Base-by-base conservation (phyloP, 2,888 invertebrate genomes). In the Caenorhabditis doughertyi region DNA sequence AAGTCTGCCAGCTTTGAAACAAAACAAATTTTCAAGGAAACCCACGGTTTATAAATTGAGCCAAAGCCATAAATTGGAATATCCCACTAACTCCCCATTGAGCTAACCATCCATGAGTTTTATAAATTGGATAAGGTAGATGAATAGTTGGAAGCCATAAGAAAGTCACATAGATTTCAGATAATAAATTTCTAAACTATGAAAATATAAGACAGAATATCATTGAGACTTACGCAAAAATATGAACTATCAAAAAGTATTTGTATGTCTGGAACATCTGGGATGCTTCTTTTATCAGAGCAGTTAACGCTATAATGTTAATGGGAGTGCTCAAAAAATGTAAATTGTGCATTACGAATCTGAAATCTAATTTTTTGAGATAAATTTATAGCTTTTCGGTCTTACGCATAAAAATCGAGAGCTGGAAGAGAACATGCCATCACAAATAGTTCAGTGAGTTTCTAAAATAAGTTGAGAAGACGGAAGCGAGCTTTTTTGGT, bases 311-410 rank as follows among this genome's bases (percentile, higher is more conserved):
- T 18, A 39, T 4, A 27, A 55, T 23, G 29, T 64, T 64, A 23
- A 73, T 29, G 16, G 73, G 73, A 5, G 55, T 55, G 8, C 53
- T 73, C 16, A 73, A 16, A 21, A 73, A 55, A 44, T 73, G 73
- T 8, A 27, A 39, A 23, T 55, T 62, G 23, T 73, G 73, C 73
- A 73, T 62, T 3, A 47, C 13, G 11, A 25, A 16, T 44, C 73
- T 72, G 25, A 56, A 35, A 32, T 29, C 7, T n/a, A n/a, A n/a
- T n/a, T n/a, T n/a, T n/a, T n/a, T n/a, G n/a, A n/a, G n/a, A n/a
- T n/a, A n/a, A n/a, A n/a, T n/a, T n/a, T n/a, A n/a, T n/a, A n/a
- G n/a, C n/a, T n/a, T n/a, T n/a, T n/a, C n/a, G n/a, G n/a, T n/a
- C n/a, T n/a, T n/a, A n/a, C n/a, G n/a, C n/a, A n/a, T n/a, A n/a